A percentile compares a stretch with the other conserved stretches of the same genome.
Conservation (phyloP, 2,113 vertebrate genomes). For the Puma concolor region DNA sequence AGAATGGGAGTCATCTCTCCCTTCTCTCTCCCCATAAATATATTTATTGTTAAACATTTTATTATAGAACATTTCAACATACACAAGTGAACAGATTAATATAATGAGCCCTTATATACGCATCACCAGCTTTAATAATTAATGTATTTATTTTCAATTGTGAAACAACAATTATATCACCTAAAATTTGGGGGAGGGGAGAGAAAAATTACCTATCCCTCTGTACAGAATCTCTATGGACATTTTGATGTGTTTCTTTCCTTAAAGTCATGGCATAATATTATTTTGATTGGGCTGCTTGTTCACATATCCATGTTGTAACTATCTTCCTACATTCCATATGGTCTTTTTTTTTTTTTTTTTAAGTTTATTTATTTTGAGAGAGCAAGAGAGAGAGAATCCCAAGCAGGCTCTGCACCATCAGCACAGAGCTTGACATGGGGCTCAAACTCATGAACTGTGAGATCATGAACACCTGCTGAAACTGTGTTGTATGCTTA, state of each 20-base stretch:
- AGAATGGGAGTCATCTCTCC: not conserved
- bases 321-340: not conserved
- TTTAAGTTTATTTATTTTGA: no score
- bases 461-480: no score
- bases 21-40: not conserved
- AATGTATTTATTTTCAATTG: slow-evolving; percentile 36
- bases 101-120: not conserved
- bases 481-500: no score
- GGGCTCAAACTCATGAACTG: no score
- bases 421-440: no score
- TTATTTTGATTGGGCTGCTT: not conserved
- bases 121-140: not conserved
- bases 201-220: not conserved
- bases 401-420: no score
- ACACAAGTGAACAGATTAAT: not conserved
- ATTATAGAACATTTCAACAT: slow-evolving; percentile 15
- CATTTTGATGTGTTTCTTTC: slow-evolving; percentile 43
- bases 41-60: not conserved
- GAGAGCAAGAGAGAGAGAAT: no score
- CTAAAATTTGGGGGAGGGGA: not conserved
- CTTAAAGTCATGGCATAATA: not conserved
- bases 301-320: not conserved
- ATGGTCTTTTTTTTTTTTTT: not conserved
- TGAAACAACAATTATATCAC: not conserved
- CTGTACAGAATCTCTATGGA: not conserved